Evolutionary conservation across 2,888 invertebrate species (phyloP), one percentile per base, ranked within the genome.

Genomic region (Oligia strigilis): DNA sequence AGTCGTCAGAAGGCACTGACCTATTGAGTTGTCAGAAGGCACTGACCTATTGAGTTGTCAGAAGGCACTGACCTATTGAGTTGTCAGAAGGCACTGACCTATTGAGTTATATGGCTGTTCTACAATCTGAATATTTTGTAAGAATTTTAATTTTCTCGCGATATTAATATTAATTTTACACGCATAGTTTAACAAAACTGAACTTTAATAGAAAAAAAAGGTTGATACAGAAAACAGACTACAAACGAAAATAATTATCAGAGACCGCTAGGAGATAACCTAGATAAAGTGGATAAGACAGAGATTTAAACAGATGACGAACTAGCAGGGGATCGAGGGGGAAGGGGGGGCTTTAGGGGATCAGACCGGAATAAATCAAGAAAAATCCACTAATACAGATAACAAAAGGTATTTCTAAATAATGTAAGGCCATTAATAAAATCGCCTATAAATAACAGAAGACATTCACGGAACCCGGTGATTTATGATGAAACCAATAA

Each of bases 401-500:
- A 67, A 84, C 60, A 62, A 81, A 78, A 55, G 55, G 55, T 67
- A 84, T 69, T 72, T 69, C 55, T 83, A 75, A 78, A 84, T 62
- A 43, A 55, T 77, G 43, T n/a, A 72, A 40, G 49, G 6, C 80
- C 79, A 81, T 85, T 87, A 80, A 89, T 87, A 83, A 81, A 80
- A 81, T 81, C 70, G 60, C 64, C 74, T 71, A 77, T 85, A 89
- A 81, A 89, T 89, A 78, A 83, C 72, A 11, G 55, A n/a, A 82
- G 49, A 80, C 80, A 80, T 80, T 65, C 75, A 74, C 46, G 78
- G 72, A 81, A 78, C 70, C 58, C 62, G 49, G 66, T 85, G 80
- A 89, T 88, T 88, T 87, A 89, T 89, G 83, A 80, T n/a, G 67
- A 75, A 80, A 66, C 77, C 81, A 77, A 87, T 87, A 83, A 89